Conservation (phyloP, 2,797 vertebrate genomes). For the Staurois parvus region DNA sequence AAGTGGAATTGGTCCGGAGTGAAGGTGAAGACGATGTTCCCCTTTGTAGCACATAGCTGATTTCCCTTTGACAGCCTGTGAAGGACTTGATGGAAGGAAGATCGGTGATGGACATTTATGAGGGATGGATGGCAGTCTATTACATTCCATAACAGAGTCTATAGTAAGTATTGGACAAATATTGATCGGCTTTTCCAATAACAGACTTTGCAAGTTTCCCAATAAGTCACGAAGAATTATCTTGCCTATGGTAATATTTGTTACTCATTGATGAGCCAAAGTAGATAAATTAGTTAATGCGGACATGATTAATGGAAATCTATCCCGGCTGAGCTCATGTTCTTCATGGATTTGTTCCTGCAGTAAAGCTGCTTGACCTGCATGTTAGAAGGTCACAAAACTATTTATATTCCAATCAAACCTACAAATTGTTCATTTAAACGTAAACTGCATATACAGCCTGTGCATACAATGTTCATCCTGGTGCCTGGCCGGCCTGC, state of each 20-base stretch:
- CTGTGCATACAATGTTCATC: too few species aligned
- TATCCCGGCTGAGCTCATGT: background rate
- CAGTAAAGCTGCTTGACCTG: background rate
- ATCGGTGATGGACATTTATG: background rate
- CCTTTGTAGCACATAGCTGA: background rate
- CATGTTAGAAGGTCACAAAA: too few species aligned
- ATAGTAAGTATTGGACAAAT: background rate
- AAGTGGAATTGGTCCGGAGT: conserved; percentile 37
- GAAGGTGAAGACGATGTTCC: conserved; percentile 2
- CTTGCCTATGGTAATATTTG: background rate
- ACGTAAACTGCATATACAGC: too few species aligned
- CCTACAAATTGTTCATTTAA: too few species aligned
- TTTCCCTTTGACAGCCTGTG: background rate
- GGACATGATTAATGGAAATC: conserved; percentile 21
- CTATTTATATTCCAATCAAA: too few species aligned
- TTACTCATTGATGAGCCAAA: background rate
- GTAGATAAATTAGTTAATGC: background rate
- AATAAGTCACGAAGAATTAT: background rate
- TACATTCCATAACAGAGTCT: background rate
- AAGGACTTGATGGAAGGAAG: background rate
- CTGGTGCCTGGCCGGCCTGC: too few species aligned
- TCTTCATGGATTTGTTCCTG: background rate
- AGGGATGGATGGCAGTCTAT: background rate
- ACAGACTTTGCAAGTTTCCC: background rate
- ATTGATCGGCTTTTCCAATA: background rate